These are phyloP conservation scores for Bradynema listronoti DNA, from an alignment of 1,140 invertebrate genomes.

Conservation along the genomic window DNA sequence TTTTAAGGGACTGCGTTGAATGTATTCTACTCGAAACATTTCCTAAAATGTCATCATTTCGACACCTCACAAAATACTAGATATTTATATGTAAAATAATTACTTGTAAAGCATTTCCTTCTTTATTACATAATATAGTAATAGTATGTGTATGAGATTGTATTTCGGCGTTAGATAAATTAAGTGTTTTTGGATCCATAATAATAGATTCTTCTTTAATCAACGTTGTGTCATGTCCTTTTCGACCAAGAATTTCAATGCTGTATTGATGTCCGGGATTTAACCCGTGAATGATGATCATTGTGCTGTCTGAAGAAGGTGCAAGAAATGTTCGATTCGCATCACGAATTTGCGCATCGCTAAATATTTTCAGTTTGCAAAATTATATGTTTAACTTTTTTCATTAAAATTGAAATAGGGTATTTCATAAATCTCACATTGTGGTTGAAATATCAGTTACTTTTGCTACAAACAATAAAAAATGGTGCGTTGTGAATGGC, in stretches of 20 bases:
- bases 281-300: slow-evolving; percentile 49
- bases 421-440: slow-evolving; percentile 24
- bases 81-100: background rate
- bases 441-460: slow-evolving; percentile 46
- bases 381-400: slow-evolving; percentile 10
- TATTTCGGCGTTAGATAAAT: slow-evolving; percentile 40
- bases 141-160: slow-evolving; percentile 36
- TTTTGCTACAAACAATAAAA: slow-evolving; percentile 44
- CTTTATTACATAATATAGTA: slow-evolving; percentile 44
- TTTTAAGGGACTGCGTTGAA: slow-evolving; percentile 42
- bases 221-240: slow-evolving; percentile 36
- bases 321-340: slow-evolving; percentile 46
- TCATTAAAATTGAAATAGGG: slow-evolving; percentile 1
- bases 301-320: slow-evolving; percentile 28
- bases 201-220: slow-evolving; percentile 53
- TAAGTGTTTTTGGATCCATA: slow-evolving; percentile 49
- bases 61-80: too few relatives aligned
- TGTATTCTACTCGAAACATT: slow-evolving; percentile 38
- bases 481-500: slow-evolving; percentile 24
- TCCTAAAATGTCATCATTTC: slow-evolving; percentile 36
- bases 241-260: slow-evolving; percentile 46
- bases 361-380: slow-evolving; percentile 21
- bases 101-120: slow-evolving; percentile 24
- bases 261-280: slow-evolving; percentile 49
- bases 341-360: slow-evolving; percentile 36